phyloP scores from a whole-genome alignment of 2,797 vertebrate genomes.

The Acanthurus lineatus region DNA sequence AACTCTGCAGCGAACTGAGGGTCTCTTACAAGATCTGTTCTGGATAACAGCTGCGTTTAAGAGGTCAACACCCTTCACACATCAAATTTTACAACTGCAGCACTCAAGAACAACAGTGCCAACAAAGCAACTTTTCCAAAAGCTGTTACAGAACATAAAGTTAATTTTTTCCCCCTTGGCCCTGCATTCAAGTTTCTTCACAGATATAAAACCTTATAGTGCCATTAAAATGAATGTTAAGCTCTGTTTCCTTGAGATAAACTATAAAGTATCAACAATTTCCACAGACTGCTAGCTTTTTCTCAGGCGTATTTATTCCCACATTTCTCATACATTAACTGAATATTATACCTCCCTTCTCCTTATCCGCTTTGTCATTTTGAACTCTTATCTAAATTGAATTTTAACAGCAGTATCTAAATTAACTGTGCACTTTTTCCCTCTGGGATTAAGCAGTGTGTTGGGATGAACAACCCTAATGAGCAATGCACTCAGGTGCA shows the following conservation, averaged over 20 bases:
- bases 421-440: slow-evolving; percentile 35
- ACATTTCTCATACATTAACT: slow-evolving; percentile 12
- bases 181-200: slow-evolving; percentile 15
- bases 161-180: not conserved
- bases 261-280: not conserved
- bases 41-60: slow-evolving; percentile 56
- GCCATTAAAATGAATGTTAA: slow-evolving; percentile 25
- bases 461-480: slow-evolving; percentile 50
- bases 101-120: slow-evolving; percentile 29
- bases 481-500: slow-evolving; percentile 50
- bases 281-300: not conserved
- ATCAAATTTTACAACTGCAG: slow-evolving; percentile 54
- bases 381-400: slow-evolving; percentile 32
- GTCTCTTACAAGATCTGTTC: slow-evolving; percentile 38
- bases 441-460: slow-evolving; percentile 39
- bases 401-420: slow-evolving; percentile 44
- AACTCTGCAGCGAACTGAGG: slow-evolving; percentile 45
- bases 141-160: slow-evolving; percentile 47
- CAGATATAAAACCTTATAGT: slow-evolving; percentile 18
- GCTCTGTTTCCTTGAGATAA: slow-evolving; percentile 5
- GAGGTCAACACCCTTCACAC: slow-evolving; percentile 53
- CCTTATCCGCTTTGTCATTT: slow-evolving; percentile 32
- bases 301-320: not conserved
- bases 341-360: slow-evolving; percentile 13
- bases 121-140: slow-evolving; percentile 44